Evolutionary conservation across 2,797 vertebrate species (phyloP), one percentile per base, ranked within the genome.

Genomic region (Halcyon leucocephala): DNA sequence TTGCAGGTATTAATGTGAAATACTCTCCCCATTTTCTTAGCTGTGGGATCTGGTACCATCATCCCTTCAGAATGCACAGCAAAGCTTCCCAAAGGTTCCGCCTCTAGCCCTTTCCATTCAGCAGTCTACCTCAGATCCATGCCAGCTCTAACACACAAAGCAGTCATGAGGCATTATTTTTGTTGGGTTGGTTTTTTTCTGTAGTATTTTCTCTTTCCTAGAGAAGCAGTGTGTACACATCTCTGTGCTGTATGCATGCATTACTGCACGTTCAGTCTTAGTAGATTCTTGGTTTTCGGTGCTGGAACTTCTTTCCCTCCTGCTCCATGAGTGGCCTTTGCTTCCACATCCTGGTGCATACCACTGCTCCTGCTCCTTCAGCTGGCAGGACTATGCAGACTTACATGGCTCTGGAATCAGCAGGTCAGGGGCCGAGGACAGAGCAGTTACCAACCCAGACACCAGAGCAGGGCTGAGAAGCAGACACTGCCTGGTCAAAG

Each of bases 261-360:
- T 29, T 65, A 70, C 4, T 26, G 35, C 41, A 49, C 1, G 2
- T 42, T 16, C 4, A 0, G 25, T 41, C 25, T 73, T 24, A 42
- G 19, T 58, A 12, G 13, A 37, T n/a, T 35, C 49, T 42, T 26
- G 20, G 5, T 49, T 93, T 73, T 41, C 31, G 58, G 11, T 3
- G 16, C 28, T 57, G 16, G 6, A 52, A n/a, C 55, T 72, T 65
- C 20, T 70, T 44, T 49, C 19, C 14, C 14, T 73, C 9, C 24
- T 31, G 9, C 24, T 10, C 3, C 22, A 28, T 1, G 2, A 0
- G 1, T 24, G 49, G 49, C 19, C 58, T 58, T 39, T 66, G 21
- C 4, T 64, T 51, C 46, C 5, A 1, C 2, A 31, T 46, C 28
- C 42, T 1, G 0, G 15, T 31, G 10, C 25, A 10, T 2, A 5